phyloP scores from a whole-genome alignment of 2,797 vertebrate genomes.

The Podargus strigoides region DNA sequence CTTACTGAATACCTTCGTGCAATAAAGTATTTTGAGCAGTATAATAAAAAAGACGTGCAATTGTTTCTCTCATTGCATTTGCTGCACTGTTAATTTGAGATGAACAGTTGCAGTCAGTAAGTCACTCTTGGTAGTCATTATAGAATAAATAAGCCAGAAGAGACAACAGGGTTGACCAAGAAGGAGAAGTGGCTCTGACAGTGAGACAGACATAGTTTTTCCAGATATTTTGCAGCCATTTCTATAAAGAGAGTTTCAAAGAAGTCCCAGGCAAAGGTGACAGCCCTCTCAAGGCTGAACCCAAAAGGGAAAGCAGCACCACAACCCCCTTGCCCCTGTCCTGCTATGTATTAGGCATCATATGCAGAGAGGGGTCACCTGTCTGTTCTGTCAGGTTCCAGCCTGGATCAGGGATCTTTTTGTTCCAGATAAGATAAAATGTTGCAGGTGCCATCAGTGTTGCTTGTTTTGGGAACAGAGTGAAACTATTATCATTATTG shows the following conservation, averaged over 20 bases:
- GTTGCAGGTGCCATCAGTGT: neutral
- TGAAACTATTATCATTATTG: neutral
- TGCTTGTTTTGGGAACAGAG: neutral
- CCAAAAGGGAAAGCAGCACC: neutral
- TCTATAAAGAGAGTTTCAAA: neutral
- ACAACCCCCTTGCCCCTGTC: accelerated
- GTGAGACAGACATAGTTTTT: neutral
- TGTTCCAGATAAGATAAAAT: neutral
- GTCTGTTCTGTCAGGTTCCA: neutral
- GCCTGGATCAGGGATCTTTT: neutral
- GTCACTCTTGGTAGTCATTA: neutral
- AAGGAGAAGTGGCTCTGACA: neutral
- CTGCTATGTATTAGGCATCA: neutral
- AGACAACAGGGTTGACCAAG: neutral
- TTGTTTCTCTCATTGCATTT: neutral
- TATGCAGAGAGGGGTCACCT: neutral
- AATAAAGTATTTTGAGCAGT: neutral
- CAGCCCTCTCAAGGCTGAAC: neutral
- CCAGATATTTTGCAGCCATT: neutral
- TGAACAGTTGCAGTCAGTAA: neutral
- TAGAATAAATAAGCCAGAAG: neutral
- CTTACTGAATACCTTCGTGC: neutral
- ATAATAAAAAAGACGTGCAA: neutral
- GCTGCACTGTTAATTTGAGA: neutral
- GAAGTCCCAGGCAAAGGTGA: neutral